These are phyloP conservation scores for Cyclophora punctaria DNA, from an alignment of 2,888 invertebrate genomes.

Conservation along the genomic window DNA sequence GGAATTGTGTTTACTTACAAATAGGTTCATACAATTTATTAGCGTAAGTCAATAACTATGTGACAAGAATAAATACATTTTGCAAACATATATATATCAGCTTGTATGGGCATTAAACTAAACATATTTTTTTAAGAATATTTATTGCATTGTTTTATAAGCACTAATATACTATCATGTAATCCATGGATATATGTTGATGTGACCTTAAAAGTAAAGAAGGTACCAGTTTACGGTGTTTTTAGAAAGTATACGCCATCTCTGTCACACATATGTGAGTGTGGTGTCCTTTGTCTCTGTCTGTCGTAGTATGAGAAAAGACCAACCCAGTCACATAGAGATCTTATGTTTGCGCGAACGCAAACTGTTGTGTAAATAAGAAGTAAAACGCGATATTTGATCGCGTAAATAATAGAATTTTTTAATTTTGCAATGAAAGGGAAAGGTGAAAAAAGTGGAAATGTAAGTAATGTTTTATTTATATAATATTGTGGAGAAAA, in stretches of 20 bases:
- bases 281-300: conserved; percentile 27
- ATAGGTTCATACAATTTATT: too few relatives aligned
- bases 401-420: neutral
- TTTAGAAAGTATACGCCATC: conserved; percentile 57
- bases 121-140: too few relatives aligned
- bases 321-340: conserved; percentile 31
- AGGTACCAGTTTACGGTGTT: conserved; percentile 36
- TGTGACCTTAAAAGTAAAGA: conserved; percentile 63
- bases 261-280: conserved; percentile 24
- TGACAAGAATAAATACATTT: too few relatives aligned
- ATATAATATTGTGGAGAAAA: too few relatives aligned
- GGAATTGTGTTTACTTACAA: too few relatives aligned
- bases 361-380: conserved; percentile 16
- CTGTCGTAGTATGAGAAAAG: conserved; percentile 19
- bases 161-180: too few relatives aligned
- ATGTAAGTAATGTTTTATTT: conserved; percentile 1
- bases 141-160: too few relatives aligned
- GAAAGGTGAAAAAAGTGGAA: conserved; percentile 20
- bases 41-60: too few relatives aligned
- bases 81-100: too few relatives aligned
- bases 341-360: conserved; percentile 29
- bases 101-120: too few relatives aligned
- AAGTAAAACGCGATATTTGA: conserved; percentile 5
- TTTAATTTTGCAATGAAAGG: conserved; percentile 8
- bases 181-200: conserved; percentile 20